Evolutionary conservation across 1,140 invertebrate genomes (phyloP).

Genomic region (Dufourea novaeangliae): DNA sequence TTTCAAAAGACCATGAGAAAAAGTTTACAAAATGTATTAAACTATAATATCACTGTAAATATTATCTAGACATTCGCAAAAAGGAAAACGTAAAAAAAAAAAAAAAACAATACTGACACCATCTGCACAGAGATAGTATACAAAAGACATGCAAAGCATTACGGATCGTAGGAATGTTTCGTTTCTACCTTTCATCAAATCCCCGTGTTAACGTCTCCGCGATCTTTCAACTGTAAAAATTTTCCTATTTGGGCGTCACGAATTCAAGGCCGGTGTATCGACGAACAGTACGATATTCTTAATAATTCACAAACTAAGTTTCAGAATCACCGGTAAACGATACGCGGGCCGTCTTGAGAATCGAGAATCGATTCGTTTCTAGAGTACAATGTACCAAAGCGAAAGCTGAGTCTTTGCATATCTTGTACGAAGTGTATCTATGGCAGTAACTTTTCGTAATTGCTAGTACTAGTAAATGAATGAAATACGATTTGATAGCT

Average conservation of each 20-base stretch:
- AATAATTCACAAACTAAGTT: neutral
- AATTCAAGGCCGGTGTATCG: no score
- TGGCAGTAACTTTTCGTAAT: constrained; percentile 15
- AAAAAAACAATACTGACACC: constrained; percentile 75
- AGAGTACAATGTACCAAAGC: constrained; percentile 5
- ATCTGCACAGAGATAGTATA: constrained; percentile 63
- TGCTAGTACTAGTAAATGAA: constrained; percentile 27
- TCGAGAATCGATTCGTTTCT: neutral
- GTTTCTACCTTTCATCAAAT: constrained; percentile 12
- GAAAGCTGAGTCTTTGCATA: constrained; percentile 38
- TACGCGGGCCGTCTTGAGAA: neutral
- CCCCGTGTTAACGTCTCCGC: neutral
- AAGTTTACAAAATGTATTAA: constrained; percentile 45
- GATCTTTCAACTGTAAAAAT: neutral
- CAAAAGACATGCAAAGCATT: constrained; percentile 69
- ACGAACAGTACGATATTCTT: neutral
- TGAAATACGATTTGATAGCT: constrained; percentile 32
- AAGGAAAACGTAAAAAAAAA: constrained; percentile 61
- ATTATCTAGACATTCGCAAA: constrained; percentile 42
- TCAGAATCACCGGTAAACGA: neutral
- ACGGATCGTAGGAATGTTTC: constrained; percentile 48
- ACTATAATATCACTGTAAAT: constrained; percentile 35
- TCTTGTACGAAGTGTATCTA: constrained; percentile 34
- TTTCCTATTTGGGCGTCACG: neutral
- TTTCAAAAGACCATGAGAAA: constrained; percentile 46